phyloP scores from a whole-genome alignment of 2,797 vertebrate genomes.

The Glyptemys insculpta region DNA sequence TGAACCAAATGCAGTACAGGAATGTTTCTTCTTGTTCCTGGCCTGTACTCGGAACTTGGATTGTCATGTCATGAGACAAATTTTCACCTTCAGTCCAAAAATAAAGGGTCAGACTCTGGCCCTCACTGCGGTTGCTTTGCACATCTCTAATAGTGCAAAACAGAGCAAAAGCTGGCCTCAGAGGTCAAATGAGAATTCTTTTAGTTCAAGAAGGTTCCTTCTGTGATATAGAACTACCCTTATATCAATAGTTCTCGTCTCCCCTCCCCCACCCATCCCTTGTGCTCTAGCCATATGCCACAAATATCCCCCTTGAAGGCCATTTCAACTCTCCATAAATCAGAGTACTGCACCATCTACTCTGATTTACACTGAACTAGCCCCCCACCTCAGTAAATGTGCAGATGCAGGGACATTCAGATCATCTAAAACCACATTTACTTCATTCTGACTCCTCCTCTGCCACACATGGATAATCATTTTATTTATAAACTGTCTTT shows the following conservation, averaged over 20 bases:
- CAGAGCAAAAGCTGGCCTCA: constrained; percentile 3
- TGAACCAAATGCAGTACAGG: constrained; percentile 1
- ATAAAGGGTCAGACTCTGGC: not conserved
- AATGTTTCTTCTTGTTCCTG: constrained; percentile 24
- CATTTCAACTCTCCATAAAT: not conserved
- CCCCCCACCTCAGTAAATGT: not conserved
- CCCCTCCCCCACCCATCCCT: no score
- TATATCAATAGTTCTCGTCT: not conserved
- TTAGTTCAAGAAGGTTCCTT: not conserved
- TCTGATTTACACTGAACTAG: not conserved
- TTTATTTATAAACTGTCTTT: not conserved
- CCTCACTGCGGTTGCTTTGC: constrained; percentile 5
- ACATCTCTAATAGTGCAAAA: not conserved
- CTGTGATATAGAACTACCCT: not conserved
- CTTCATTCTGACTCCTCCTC: not conserved
- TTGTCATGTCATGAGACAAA: constrained; percentile 10
- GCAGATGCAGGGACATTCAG: not conserved
- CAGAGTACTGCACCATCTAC: not conserved
- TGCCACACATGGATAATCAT: not conserved
- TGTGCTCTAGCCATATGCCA: not conserved
- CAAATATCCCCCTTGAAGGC: not conserved
- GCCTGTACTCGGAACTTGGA: not conserved
- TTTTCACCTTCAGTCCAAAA: constrained; percentile 29
- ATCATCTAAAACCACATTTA: no score
- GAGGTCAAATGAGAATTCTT: not conserved